These are phyloP conservation scores for Amphiprion clarkii DNA, from an alignment of 2,797 vertebrate species.

Conservation along the genomic window DNA sequence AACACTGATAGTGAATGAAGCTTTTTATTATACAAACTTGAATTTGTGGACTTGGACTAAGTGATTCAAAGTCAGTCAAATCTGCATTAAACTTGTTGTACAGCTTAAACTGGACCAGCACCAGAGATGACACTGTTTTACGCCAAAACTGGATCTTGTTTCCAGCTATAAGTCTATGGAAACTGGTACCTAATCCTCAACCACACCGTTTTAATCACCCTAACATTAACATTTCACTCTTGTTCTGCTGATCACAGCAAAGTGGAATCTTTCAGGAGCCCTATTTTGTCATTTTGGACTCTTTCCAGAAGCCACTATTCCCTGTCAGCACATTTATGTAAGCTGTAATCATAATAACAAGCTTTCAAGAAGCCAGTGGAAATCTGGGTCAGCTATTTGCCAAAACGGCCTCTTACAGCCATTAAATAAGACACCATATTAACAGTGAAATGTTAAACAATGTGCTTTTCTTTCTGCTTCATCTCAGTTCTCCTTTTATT, in stretches of 20 bases:
- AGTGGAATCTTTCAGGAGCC: slow-evolving; percentile 59
- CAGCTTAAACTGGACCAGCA: slow-evolving; percentile 3
- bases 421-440: slow-evolving; percentile 44
- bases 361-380: slow-evolving; percentile 61
- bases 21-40: background rate
- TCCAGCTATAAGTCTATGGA: slow-evolving; percentile 47
- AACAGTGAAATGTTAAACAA: slow-evolving; percentile 37
- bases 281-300: slow-evolving; percentile 57
- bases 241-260: slow-evolving; percentile 62
- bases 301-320: slow-evolving; percentile 61
- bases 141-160: slow-evolving; percentile 62
- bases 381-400: slow-evolving; percentile 67
- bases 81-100: slow-evolving; percentile 20
- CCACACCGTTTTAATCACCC: slow-evolving; percentile 53
- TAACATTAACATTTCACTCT: slow-evolving; percentile 52
- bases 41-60: slow-evolving; percentile 6
- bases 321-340: slow-evolving; percentile 78
- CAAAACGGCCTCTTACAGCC: slow-evolving; percentile 54
- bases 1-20: background rate
- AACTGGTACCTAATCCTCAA: slow-evolving; percentile 41
- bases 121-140: slow-evolving; percentile 35
- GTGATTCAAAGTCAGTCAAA: slow-evolving; percentile 10
- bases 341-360: slow-evolving; percentile 75
- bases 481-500: slow-evolving; percentile 14
- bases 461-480: slow-evolving; percentile 19